Evolutionary conservation across 1,140 invertebrate species (phyloP), one percentile per base, ranked within the genome.

Genomic region (Drosophila kurseongensis): DNA sequence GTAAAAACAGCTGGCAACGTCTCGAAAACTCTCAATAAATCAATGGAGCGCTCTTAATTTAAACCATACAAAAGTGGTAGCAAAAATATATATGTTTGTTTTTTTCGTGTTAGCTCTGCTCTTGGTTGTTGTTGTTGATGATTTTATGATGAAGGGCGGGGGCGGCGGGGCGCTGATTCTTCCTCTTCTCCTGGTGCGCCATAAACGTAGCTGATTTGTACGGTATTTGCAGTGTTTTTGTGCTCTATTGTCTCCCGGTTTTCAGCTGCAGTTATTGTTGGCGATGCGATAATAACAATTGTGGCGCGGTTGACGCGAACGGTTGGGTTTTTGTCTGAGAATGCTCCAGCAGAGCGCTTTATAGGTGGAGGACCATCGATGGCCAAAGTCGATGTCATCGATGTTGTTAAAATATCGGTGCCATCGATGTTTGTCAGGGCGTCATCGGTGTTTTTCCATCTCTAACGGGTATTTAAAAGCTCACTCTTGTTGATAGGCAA

Each of bases 1-100:
- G 48, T 10, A 42, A 32, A 61, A 78, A 82, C 82, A 85, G 82
- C 82, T 88, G 82, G 69, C 69, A 67, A 80, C 14, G 27, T 78
- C 57, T 73, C 47, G 36, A 40, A 42, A 18, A 45, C 18, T 75
- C 69, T 51, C 29, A 81, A 74, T 77, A 83, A 83, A 86, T 86
- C 79, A 86, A 86, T 86, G 77, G 71, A 69, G 79, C 63, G 76
- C 13, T 62, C 44, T 63, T 40, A 41, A 5, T 48, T 50, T 35
- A 35, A 51, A 48, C 60, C 62, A 56, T 51, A 51, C 41, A 57
- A 78, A 77, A 85, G 58, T 68, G 45, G 60, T 76, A 71, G 66
- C 65, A 68, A 85, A 80, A 52, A 59, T 85, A 85, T 67, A 78
- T 52, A 18, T 18, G 18, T 61, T 44, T 67, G 16, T 35, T 44